Evolutionary conservation across 2,797 vertebrate species (phyloP).

Genomic region (Orientallactaga sibirica): DNA sequence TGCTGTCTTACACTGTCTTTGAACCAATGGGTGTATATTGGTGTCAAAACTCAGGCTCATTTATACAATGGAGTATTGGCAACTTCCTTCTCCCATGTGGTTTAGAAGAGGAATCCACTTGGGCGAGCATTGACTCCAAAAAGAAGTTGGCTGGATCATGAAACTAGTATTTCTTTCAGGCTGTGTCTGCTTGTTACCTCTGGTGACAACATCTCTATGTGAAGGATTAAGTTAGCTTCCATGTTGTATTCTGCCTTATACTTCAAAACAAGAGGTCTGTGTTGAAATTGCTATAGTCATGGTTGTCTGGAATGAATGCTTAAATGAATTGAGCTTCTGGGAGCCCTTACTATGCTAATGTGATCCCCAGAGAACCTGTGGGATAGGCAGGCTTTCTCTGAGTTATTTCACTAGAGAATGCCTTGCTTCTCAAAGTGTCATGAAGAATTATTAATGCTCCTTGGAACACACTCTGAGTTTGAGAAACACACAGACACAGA

Average conservation of each 20-base stretch:
- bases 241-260: background rate
- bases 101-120: background rate
- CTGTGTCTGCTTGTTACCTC: background rate
- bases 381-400: background rate
- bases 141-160: accelerated
- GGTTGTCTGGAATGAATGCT: background rate
- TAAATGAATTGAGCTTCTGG: constrained; percentile 13
- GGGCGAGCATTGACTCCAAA: background rate
- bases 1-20: background rate
- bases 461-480: constrained; percentile 12
- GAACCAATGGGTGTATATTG: background rate
- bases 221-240: background rate
- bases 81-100: background rate
- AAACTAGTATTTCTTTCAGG: background rate
- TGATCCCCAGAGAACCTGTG: background rate
- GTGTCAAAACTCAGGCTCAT: constrained; percentile 20
- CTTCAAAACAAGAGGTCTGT: background rate
- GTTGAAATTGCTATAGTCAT: background rate
- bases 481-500: background rate
- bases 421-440: background rate
- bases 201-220: background rate
- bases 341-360: background rate
- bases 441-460: background rate
- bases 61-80: background rate
- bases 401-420: background rate